Percentiles rank a stretch among this genome's conserved stretches.
These are phyloP conservation scores for Ceyx margarethae DNA, from an alignment of 2,113 vertebrate genomes.

Conservation along the genomic window DNA sequence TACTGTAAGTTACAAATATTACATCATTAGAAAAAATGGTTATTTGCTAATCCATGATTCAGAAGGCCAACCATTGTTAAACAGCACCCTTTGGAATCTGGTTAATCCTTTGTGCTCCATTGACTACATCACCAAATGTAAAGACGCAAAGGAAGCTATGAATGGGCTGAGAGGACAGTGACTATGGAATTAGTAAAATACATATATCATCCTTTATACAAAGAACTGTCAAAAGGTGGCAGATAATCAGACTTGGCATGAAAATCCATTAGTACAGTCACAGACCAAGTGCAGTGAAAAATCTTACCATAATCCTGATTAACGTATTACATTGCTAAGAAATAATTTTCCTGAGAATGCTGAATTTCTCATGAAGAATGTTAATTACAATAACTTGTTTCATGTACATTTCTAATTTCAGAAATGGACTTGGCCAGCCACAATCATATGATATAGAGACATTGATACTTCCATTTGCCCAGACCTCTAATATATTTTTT, in stretches of 20 bases:
- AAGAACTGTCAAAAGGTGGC: not conserved
- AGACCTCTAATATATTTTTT: not conserved
- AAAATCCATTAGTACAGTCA: not conserved
- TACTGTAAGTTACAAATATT: constrained; percentile 44
- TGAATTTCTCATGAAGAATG: not conserved
- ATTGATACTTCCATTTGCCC: not conserved
- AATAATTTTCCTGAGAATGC: not conserved
- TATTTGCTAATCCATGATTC: constrained; percentile 49
- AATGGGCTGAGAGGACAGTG: not conserved
- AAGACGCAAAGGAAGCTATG: not conserved
- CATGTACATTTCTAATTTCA: not conserved
- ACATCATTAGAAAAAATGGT: constrained; percentile 55
- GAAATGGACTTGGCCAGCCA: not conserved
- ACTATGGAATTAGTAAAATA: not conserved
- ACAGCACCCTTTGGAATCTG: not conserved
- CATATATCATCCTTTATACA: not conserved
- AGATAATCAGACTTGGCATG: not conserved
- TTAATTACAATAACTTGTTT: not conserved
- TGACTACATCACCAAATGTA: not conserved
- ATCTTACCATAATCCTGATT: not conserved
- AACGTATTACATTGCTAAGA: not conserved
- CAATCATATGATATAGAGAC: not conserved
- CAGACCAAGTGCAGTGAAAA: not conserved
- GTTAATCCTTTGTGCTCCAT: not conserved
- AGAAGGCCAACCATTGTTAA: constrained; percentile 39